These are phyloP conservation scores for Lycorma delicatula DNA, from an alignment of 1,140 invertebrate species.

Conservation along the genomic window DNA sequence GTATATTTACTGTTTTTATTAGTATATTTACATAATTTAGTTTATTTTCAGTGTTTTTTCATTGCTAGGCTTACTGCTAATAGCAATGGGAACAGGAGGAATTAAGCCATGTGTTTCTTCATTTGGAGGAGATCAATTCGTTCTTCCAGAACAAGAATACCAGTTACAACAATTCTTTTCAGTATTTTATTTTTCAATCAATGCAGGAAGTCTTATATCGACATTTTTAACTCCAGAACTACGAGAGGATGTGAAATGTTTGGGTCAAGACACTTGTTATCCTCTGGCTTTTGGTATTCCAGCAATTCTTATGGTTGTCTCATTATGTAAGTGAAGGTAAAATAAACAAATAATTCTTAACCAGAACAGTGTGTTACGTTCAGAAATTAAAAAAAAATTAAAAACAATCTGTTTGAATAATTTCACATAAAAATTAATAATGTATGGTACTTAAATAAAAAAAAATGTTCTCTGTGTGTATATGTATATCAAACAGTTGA, in stretches of 20 bases:
- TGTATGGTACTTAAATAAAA: no score
- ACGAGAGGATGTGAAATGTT: slow-evolving; percentile 64
- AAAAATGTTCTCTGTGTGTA: no score
- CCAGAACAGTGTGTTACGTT: no score
- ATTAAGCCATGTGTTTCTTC: slow-evolving; percentile 97
- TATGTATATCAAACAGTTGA: no score
- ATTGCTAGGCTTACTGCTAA: slow-evolving; percentile 68
- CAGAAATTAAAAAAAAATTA: no score
- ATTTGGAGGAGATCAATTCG: slow-evolving; percentile 95
- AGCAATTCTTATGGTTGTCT: slow-evolving; percentile 72
- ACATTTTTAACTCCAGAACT: slow-evolving; percentile 84
- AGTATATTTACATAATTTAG: not conserved
- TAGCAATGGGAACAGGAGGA: slow-evolving; percentile 86
- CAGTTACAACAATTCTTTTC: slow-evolving; percentile 83
- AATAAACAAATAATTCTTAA: no score
- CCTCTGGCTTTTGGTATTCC: slow-evolving; percentile 88
- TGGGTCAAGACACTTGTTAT: slow-evolving; percentile 73
- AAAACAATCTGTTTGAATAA: no score
- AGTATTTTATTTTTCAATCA: slow-evolving; percentile 89
- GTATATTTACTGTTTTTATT: not conserved
- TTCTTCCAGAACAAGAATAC: slow-evolving; percentile 61
- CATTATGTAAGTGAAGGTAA: slow-evolving; percentile 66
- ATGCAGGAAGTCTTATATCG: slow-evolving; percentile 82
- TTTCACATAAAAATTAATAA: no score
- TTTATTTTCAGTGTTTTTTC: slow-evolving; percentile 50